phyloP scores from a whole-genome alignment of 2,888 invertebrate species.

The Diploptera punctata region DNA sequence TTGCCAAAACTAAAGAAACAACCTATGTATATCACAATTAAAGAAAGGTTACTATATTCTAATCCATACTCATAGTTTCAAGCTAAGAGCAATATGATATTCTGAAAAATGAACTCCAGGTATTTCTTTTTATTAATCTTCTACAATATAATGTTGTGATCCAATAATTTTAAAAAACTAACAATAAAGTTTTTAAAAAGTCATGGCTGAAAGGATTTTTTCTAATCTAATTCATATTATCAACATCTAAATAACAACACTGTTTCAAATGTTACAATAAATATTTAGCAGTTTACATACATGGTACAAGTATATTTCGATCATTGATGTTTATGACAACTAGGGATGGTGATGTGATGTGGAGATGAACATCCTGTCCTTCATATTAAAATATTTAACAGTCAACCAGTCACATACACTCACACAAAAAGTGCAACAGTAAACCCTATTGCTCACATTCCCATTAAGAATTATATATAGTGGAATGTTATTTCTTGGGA shows the following conservation, averaged over 20 bases:
- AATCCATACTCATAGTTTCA: no score
- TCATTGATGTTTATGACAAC: constrained; percentile 3
- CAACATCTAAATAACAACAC: background rate
- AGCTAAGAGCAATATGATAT: no score
- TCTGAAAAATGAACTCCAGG: no score
- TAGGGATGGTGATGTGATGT: background rate
- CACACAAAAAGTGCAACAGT: background rate
- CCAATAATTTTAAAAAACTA: no score
- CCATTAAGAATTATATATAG: constrained; percentile 9
- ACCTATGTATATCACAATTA: no score
- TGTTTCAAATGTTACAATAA: constrained; percentile 30
- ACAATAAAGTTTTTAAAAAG: no score
- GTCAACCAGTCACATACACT: background rate
- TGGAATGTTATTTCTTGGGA: constrained; percentile 26
- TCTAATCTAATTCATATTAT: no score
- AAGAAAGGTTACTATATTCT: no score
- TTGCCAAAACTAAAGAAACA: no score
- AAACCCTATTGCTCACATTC: constrained; percentile 3
- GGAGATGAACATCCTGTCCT: background rate
- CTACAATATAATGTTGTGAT: no score
- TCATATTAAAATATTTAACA: background rate
- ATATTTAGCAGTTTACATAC: constrained; percentile 32
- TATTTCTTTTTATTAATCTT: no score
- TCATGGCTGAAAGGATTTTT: no score
- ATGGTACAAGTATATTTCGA: constrained; percentile 20